A percentile compares a stretch with the other conserved stretches of the same genome.
Evolutionary conservation across 2,888 invertebrate species (phyloP).

Genomic region (Serrognathus titanus): DNA sequence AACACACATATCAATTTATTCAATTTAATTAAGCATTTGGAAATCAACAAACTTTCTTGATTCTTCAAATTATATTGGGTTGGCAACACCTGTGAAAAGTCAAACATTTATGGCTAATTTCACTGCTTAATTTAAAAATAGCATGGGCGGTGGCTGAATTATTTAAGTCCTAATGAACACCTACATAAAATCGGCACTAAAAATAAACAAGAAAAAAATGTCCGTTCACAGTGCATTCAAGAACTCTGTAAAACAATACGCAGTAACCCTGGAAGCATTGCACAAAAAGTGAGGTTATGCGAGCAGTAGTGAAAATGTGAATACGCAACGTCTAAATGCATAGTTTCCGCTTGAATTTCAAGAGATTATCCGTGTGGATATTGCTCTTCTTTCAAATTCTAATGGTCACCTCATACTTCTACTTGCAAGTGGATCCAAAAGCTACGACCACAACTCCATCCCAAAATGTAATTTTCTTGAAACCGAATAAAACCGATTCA

Average conservation of each 20-base stretch:
- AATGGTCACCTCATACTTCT: conserved; percentile 42
- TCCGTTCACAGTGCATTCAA: not conserved
- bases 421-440: conserved; percentile 29
- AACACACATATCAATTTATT: no score
- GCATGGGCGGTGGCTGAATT: conserved; percentile 29
- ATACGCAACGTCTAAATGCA: conserved; percentile 32
- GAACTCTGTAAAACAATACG: conserved; percentile 10
- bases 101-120: conserved; percentile 8
- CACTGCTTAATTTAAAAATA: conserved; percentile 25
- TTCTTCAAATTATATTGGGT: not conserved
- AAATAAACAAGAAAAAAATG: no score
- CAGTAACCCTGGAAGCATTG: conserved; percentile 1
- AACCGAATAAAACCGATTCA: conserved; percentile 6
- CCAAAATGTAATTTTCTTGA: conserved; percentile 19
- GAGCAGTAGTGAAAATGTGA: conserved; percentile 18
- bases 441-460: conserved; percentile 3
- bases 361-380: conserved; percentile 43
- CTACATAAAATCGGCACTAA: no score
- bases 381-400: conserved; percentile 42
- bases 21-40: no score
- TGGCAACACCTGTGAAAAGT: not conserved
- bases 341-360: conserved; percentile 37
- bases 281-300: conserved; percentile 32
- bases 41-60: no score
- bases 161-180: not conserved